Evolutionary conservation across 2,888 invertebrate genomes (phyloP), one percentile per base, ranked within the genome.

Genomic region (Cantharis rustica): DNA sequence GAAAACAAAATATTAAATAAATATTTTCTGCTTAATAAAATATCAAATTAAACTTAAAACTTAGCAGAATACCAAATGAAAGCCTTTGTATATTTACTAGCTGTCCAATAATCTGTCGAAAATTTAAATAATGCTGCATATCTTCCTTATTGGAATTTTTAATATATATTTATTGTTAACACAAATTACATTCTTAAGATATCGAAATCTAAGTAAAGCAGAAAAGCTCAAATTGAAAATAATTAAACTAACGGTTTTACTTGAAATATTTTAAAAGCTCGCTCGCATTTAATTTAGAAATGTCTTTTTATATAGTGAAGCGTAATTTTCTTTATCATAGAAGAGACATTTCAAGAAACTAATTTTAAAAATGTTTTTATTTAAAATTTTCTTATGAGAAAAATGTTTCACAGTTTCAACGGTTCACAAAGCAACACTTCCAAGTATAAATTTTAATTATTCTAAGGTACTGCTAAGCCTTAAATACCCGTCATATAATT

Each of bases 181-280:
- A 79, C 78, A 80, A 80, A 80, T 80, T 80, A 79, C 77, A 76
- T 79, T 79, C 79, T 80, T 78, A 78, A 78, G 79, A 80, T 80
- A 78, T 75, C 79, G 77, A 47, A n/a, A 47, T 47, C 1, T n/a
- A 47, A 47, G 9, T n/a, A 13, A 47, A 47, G 47, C 7, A n/a
- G 47, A 11, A 47, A n/a, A 47, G 47, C n/a, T 47, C 47, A n/a
- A 47, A 47, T 47, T 47, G 47, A 47, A 47, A 47, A 47, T 47
- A 47, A 47, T 47, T 47, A n/a, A n/a, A 47, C 47, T n/a, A 47
- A 47, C 47, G n/a, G 47, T 47, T 47, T 47, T 47, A 47, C 47
- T 47, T n/a, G n/a, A n/a, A 47, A 47, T 47, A 47, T n/a, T 47
- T 47, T 47, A 47, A 47, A 47, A 47, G n/a, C 47, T 47, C n/a